Evolutionary conservation across 1,140 invertebrate genomes (phyloP).

Genomic region (Drosophila albomicans): DNA sequence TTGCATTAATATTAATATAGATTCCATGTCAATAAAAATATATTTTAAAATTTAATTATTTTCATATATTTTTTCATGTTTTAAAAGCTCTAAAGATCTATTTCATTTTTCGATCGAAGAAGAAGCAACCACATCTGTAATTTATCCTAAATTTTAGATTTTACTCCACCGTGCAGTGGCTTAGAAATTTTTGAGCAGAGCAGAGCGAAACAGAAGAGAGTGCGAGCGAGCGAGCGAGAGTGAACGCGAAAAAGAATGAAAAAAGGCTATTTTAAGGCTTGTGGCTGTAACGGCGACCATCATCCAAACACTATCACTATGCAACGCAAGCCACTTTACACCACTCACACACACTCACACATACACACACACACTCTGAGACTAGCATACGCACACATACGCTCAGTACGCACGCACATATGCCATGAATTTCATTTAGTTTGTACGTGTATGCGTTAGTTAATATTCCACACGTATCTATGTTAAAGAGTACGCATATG

Average conservation of each 20-base stretch:
- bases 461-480: slow-evolving; percentile 73
- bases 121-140: too few relatives aligned
- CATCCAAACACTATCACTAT: slow-evolving; percentile 74
- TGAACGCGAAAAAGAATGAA: slow-evolving; percentile 7
- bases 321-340: slow-evolving; percentile 72
- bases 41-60: too few relatives aligned
- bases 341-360: slow-evolving; percentile 36
- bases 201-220: slow-evolving; percentile 29
- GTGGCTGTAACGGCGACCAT: slow-evolving; percentile 55
- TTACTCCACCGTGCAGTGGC: slow-evolving; percentile 49
- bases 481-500: slow-evolving; percentile 30
- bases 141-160: too few relatives aligned
- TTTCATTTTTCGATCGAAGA: too few relatives aligned
- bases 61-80: too few relatives aligned
- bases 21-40: too few relatives aligned
- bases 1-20: too few relatives aligned
- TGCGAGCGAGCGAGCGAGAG: slow-evolving; percentile 8
- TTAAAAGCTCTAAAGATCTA: too few relatives aligned
- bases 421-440: slow-evolving; percentile 83
- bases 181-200: slow-evolving; percentile 61
- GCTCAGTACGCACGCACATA: slow-evolving; percentile 75
- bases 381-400: slow-evolving; percentile 19
- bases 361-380: slow-evolving; percentile 11
- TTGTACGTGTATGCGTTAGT: slow-evolving; percentile 80
- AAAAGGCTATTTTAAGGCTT: slow-evolving; percentile 65